phyloP scores from a whole-genome alignment of 2,888 invertebrate species.

The Embidobia sp. region DNA sequence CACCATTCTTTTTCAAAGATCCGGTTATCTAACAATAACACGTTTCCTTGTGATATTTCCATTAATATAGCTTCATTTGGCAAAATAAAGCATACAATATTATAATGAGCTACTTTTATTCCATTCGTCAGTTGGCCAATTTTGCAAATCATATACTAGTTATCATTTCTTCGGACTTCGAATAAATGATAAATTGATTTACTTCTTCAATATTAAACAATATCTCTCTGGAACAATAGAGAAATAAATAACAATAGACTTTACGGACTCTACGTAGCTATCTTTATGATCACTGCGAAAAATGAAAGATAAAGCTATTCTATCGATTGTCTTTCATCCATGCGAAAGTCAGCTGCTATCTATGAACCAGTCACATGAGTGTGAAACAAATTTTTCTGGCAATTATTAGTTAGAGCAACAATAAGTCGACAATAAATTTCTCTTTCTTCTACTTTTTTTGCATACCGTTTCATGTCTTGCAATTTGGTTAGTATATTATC shows the following conservation, averaged over 20 bases:
- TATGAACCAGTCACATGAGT: slow-evolving; percentile 15
- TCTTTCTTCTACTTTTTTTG: slow-evolving; percentile 51
- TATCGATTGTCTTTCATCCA: slow-evolving; percentile 52
- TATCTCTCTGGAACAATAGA: slow-evolving; percentile 61
- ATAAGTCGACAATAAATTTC: slow-evolving; percentile 58
- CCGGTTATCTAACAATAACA: too few species aligned
- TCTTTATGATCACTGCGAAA: slow-evolving; percentile 40
- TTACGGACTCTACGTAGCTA: slow-evolving; percentile 20
- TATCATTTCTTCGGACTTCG: slow-evolving; percentile 36
- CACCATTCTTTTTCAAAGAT: too few species aligned
- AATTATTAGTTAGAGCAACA: slow-evolving; percentile 41
- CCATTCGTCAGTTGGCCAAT: too few species aligned
- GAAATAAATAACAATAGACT: slow-evolving; percentile 53
- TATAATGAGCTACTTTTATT: too few species aligned
- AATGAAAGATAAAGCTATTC: slow-evolving; percentile 29
- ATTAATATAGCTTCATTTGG: too few species aligned
- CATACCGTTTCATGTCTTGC: slow-evolving; percentile 19
- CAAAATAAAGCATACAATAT: too few species aligned
- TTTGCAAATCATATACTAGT: too few species aligned
- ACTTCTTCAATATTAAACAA: slow-evolving; percentile 51
- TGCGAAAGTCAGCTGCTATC: slow-evolving; percentile 47
- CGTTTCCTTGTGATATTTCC: too few species aligned
- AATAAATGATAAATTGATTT: slow-evolving; percentile 48
- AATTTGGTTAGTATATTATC: slow-evolving; percentile 36
- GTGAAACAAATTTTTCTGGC: slow-evolving; percentile 25